Evolutionary conservation across 2,797 vertebrate species (phyloP), one percentile per base, ranked within the genome.

Genomic region (Todus mexicanus): DNA sequence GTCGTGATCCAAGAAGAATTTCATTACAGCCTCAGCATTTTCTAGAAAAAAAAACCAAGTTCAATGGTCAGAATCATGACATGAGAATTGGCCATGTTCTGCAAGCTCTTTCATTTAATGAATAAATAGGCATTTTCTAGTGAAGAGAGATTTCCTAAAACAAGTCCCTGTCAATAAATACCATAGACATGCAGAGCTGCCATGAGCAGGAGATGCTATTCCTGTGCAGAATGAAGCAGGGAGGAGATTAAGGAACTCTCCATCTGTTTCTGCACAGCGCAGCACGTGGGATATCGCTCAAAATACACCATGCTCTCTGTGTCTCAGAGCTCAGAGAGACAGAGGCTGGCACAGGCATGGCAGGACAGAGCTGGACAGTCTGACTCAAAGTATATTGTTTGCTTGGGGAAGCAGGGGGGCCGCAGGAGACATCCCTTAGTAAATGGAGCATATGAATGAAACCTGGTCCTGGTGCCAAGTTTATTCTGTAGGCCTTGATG

Each of bases 181-280:
- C 40, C 61, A 33, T 12, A 93, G 79, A 90, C 73, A 71, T 80
- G 78, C 84, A 93, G 91, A 91, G 75, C 84, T 92, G 72, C 79
- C 40, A 37, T 29, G 26, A 96, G 80, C 77, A 78, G 76, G 70
- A 91, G 85, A 91, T 3, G 21, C 92, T 93, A 93, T 92, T 87
- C 85, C 79, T 14, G 4, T 76, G 43, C 59, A 73, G 85, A 94
- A 89, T 3, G 25, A 80, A 89, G 57, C 6, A 5, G 54, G 77
- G 92, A 90, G 89, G 63, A 95, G 89, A 92, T 73, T 37, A 65
- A 94, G 94, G 91, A 88, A 95, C 85, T 92, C 96, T 96, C 93
- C 93, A 83, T 95, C 92, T 95, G 92, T 87, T 87, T 85, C 86
- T 89, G 88, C 63, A 56, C 80, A 45, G 54, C 37, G 37, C 66